phyloP scores from a whole-genome alignment of 2,888 invertebrate genomes.

The Epirrita christyi region DNA sequence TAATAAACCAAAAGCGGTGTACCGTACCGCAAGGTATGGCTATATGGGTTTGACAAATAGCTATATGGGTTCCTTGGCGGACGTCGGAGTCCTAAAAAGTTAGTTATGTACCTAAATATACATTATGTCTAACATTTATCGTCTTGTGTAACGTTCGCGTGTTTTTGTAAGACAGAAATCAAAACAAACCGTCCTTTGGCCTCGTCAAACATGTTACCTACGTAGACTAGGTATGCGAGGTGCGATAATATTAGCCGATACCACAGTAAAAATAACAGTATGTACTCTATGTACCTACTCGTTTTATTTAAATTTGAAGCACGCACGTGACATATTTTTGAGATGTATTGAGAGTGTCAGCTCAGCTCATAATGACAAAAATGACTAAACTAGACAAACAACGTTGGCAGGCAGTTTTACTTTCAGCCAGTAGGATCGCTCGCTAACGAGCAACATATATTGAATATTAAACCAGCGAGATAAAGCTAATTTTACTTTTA shows the following conservation, averaged over 20 bases:
- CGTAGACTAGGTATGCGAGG: constrained; percentile 66
- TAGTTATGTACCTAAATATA: neutral
- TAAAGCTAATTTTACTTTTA: constrained; percentile 1
- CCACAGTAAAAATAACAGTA: constrained; percentile 7
- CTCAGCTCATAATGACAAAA: neutral
- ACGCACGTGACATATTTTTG: too few relatives aligned
- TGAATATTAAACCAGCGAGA: neutral
- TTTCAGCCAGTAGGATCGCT: too few relatives aligned
- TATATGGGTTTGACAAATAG: too few relatives aligned
- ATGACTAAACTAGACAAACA: neutral
- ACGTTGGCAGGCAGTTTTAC: too few relatives aligned
- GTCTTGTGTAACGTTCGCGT: constrained; percentile 48
- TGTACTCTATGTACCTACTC: too few relatives aligned
- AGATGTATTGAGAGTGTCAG: too few relatives aligned
- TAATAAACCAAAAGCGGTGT: too few relatives aligned
- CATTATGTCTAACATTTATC: constrained; percentile 39
- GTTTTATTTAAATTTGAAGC: too few relatives aligned
- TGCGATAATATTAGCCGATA: constrained; percentile 80
- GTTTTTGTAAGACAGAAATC: constrained; percentile 66
- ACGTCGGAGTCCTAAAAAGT: too few relatives aligned
- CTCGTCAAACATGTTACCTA: constrained; percentile 70
- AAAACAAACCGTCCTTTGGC: constrained; percentile 79
- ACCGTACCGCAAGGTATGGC: too few relatives aligned
- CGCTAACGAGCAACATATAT: too few relatives aligned
- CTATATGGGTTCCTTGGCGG: too few relatives aligned